A percentile compares a stretch with the other conserved stretches of the same genome.
Conservation (phyloP, 2,113 vertebrate genomes). For the Stictonetta naevosa region DNA sequence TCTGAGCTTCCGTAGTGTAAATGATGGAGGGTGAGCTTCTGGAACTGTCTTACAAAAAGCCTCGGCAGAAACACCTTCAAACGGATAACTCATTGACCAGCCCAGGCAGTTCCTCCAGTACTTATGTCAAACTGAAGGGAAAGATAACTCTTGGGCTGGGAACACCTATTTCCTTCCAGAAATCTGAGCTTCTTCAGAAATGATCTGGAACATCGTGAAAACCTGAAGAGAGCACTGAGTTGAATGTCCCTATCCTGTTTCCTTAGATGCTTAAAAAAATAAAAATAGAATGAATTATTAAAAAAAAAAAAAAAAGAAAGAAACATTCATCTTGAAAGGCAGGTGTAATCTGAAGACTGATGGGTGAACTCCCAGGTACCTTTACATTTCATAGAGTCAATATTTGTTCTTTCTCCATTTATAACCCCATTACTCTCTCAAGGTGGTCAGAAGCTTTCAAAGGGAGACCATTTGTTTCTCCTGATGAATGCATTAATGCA, state of each 20-base stretch:
- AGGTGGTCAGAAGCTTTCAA: conserved; percentile 51
- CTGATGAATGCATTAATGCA: conserved; percentile 41
- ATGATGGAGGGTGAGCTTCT: not conserved
- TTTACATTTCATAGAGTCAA: conserved; percentile 68
- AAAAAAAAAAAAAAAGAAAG: not conserved
- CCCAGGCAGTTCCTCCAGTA: not conserved
- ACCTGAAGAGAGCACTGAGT: not conserved
- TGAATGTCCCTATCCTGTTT: not conserved
- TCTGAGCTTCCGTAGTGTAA: not conserved
- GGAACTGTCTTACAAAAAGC: not conserved
- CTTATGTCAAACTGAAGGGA: not conserved
- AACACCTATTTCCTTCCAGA: not conserved
- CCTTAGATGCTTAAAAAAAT: not conserved
- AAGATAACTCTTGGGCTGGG: not conserved
- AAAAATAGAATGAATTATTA: not conserved
- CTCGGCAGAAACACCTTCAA: not conserved
- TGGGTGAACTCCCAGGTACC: conserved; percentile 48
- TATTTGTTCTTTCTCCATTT: conserved; percentile 65
- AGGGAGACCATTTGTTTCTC: conserved; percentile 18
- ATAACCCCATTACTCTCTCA: conserved; percentile 58
- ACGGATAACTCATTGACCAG: not conserved
- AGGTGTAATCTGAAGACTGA: conserved; percentile 30
- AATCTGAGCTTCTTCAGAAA: not conserved
- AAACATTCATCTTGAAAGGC: conserved; percentile 29
- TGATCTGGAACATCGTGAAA: not conserved